Percentiles rank a stretch among this genome's conserved stretches.
These are phyloP conservation scores for Sitobion miscanthi DNA, from an alignment of 1,140 invertebrate genomes.

Conservation along the genomic window DNA sequence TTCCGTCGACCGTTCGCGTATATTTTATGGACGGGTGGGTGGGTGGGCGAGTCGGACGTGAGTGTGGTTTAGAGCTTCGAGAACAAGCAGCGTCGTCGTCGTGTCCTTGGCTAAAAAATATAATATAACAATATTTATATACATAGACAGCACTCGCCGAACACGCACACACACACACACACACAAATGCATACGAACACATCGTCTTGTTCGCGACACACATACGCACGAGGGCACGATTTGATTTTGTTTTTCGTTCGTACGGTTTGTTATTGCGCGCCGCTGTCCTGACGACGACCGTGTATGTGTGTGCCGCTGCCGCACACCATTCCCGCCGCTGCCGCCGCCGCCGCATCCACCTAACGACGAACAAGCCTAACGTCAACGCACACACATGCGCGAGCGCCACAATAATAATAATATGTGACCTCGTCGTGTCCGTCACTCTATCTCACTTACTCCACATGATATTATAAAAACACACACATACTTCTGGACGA, in stretches of 20 bases:
- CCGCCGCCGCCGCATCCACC: neutral
- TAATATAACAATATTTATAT: neutral
- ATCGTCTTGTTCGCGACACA: neutral
- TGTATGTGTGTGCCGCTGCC: neutral
- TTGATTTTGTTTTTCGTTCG: neutral
- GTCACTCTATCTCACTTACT: neutral
- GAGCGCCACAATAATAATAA: neutral
- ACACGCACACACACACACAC: neutral
- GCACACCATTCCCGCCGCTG: neutral
- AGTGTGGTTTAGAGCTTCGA: neutral
- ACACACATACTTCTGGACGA: neutral
- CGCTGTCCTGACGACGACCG: neutral
- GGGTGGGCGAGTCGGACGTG: neutral
- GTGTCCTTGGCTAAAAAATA: neutral
- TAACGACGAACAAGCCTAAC: neutral
- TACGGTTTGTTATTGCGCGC: conserved; percentile 16
- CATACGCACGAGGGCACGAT: neutral
- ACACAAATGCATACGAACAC: neutral
- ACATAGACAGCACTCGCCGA: neutral
- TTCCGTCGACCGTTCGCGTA: neutral
- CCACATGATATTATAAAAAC: neutral
- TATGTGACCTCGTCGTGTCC: neutral
- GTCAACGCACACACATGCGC: neutral
- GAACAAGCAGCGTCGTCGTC: neutral
- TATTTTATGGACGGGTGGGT: neutral